Conservation (phyloP, 2,888 invertebrate species). For the Idaea biselata region DNA sequence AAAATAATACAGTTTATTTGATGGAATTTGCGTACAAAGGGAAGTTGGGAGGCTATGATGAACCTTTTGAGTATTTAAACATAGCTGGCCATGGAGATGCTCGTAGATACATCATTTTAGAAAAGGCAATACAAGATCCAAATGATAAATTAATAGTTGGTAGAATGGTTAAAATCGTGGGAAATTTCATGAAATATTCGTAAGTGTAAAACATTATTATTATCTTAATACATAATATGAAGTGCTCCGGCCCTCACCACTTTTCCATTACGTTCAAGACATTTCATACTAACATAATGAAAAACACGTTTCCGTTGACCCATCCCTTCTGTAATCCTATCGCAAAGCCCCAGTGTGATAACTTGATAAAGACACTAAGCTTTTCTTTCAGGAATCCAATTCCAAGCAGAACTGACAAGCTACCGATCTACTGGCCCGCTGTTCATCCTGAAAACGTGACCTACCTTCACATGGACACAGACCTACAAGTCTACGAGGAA, state of each 20-base stretch:
- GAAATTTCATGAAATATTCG: slow-evolving; percentile 40
- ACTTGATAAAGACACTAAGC: no score
- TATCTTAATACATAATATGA: not conserved
- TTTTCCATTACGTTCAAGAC: no score
- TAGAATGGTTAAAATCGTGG: slow-evolving; percentile 33
- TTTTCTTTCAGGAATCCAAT: slow-evolving; percentile 38
- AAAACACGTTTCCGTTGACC: no score
- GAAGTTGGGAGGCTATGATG: slow-evolving; percentile 29
- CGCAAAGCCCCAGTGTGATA: no score
- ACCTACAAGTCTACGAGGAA: slow-evolving; percentile 28
- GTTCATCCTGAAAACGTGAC: slow-evolving; percentile 22
- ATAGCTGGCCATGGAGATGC: slow-evolving; percentile 41
- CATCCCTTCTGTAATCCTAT: no score
- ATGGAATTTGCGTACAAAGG: slow-evolving; percentile 45
- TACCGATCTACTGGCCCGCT: slow-evolving; percentile 35
- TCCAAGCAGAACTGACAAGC: slow-evolving; percentile 22
- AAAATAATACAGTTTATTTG: slow-evolving; percentile 32
- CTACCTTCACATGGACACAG: slow-evolving; percentile 29
- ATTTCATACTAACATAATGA: no score
- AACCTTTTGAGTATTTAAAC: slow-evolving; percentile 28
- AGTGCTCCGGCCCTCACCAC: no score
- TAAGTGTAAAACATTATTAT: slow-evolving; percentile 28
- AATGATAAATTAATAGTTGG: slow-evolving; percentile 30
- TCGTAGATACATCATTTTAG: slow-evolving; percentile 34
- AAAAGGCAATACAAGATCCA: slow-evolving; percentile 13